A percentile compares a stretch with the other conserved stretches of the same genome.
Conservation (phyloP, 2,113 vertebrate species). For the Nothoprocta perdicaria region DNA sequence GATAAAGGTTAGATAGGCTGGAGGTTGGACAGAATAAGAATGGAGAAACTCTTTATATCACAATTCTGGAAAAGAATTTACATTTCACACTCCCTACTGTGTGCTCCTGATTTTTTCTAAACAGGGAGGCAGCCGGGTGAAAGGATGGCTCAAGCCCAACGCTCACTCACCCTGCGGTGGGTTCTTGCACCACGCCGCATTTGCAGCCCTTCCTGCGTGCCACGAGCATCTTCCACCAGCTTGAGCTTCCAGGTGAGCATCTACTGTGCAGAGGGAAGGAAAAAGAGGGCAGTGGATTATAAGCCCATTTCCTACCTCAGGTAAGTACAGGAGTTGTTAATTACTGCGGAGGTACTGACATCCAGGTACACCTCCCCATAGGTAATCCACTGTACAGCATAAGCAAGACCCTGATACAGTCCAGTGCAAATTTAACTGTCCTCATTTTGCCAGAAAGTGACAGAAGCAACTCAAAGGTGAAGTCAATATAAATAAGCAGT, state of each 20-base stretch:
- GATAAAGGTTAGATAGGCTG: not conserved
- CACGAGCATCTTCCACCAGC: not conserved
- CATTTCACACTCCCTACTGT: not conserved
- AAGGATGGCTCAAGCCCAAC: not conserved
- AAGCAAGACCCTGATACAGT: not conserved
- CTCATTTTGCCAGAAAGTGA: not conserved
- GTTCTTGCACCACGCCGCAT: not conserved
- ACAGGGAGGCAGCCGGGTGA: not conserved
- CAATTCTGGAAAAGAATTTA: not conserved
- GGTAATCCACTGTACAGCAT: not conserved
- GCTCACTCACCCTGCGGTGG: not conserved
- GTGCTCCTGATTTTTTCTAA: not conserved
- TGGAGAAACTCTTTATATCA: not conserved
- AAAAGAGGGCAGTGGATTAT: not conserved
- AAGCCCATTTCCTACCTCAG: not conserved
- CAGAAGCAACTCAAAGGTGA: not conserved
- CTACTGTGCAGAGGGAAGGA: not conserved
- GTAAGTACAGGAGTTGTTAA: not conserved
- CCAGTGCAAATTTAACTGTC: not conserved
- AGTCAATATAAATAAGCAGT: not conserved
- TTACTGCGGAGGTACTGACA: not conserved
- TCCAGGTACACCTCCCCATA: not conserved
- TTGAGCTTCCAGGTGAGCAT: not conserved
- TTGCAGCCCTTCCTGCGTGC: not conserved
- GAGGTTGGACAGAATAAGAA: not conserved